Conservation (phyloP, 2,888 invertebrate species). For the Allygus modestus region DNA sequence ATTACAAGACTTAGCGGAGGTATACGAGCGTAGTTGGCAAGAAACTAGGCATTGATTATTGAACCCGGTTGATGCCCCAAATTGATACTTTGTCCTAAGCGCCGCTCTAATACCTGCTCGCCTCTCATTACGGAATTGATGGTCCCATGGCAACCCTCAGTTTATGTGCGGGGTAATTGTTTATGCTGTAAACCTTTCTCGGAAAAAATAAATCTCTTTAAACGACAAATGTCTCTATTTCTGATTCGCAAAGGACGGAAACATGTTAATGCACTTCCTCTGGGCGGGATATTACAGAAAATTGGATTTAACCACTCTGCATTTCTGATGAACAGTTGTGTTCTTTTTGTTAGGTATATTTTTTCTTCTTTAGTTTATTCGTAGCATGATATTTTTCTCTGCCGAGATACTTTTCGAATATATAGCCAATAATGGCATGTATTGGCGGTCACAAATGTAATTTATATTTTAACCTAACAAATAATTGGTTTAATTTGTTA, state of each 20-base stretch:
- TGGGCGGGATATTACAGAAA: not conserved
- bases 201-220: conserved; percentile 12
- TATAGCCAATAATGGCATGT: too few relatives aligned
- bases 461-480: too few relatives aligned
- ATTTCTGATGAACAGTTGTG: not conserved
- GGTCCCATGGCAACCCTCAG: conserved; percentile 13
- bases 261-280: conserved; percentile 15
- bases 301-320: not conserved
- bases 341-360: not conserved
- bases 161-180: conserved; percentile 11
- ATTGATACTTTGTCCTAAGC: conserved; percentile 57
- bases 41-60: conserved; percentile 56
- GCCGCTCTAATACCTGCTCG: conserved; percentile 23
- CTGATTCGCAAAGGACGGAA: not conserved
- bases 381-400: too few relatives aligned
- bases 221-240: not conserved
- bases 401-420: too few relatives aligned
- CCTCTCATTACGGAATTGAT: conserved; percentile 44
- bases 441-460: too few relatives aligned
- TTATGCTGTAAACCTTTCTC: conserved; percentile 6
- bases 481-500: too few relatives aligned
- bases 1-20: conserved; percentile 5
- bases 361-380: not conserved
- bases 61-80: conserved; percentile 50
- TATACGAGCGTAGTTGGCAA: conserved; percentile 52